A percentile compares a stretch with the other conserved stretches of the same genome.
phyloP scores from a whole-genome alignment of 2,888 invertebrate species.

The Oscheius myriophilus region DNA sequence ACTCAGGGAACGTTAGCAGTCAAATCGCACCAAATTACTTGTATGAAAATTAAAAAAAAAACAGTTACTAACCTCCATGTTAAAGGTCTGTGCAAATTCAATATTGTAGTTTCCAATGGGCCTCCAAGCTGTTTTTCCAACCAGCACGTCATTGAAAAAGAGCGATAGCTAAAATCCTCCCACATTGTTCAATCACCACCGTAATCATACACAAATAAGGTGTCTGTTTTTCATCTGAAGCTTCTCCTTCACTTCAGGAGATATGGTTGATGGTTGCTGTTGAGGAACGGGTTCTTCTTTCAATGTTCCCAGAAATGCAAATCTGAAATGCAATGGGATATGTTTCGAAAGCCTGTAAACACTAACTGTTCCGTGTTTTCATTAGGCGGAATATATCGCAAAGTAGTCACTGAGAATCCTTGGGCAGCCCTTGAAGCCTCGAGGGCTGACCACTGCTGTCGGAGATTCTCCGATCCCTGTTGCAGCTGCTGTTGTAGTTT shows the following conservation, averaged over 20 bases:
- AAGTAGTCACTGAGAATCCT: constrained; percentile 3
- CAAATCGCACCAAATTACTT: too few species aligned
- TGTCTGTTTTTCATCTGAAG: constrained; percentile 5
- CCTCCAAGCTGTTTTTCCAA: constrained; percentile 8
- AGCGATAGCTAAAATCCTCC: constrained; percentile 3
- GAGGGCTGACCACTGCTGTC: constrained; percentile 21
- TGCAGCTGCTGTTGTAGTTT: neutral
- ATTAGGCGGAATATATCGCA: constrained; percentile 2
- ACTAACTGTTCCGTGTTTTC: neutral
- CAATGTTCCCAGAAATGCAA: constrained; percentile 3
- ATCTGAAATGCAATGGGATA: neutral
- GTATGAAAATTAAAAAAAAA: too few species aligned
- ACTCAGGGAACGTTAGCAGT: too few species aligned
- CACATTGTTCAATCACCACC: neutral
- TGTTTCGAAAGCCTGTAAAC: neutral
- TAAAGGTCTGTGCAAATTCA: constrained; percentile 1
- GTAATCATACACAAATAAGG: neutral
- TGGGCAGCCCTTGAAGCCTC: constrained; percentile 22
- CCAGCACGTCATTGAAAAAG: constrained; percentile 24
- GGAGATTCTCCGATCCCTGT: constrained; percentile 7
- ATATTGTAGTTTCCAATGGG: constrained; percentile 9
- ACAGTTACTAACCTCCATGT: constrained; percentile 2
- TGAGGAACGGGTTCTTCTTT: constrained; percentile 2
- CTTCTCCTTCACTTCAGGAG: constrained; percentile 11
- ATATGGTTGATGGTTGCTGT: neutral